Evolutionary conservation across 1,140 invertebrate genomes (phyloP), one percentile per base, ranked within the genome.

Genomic region (Heliothis virescens): DNA sequence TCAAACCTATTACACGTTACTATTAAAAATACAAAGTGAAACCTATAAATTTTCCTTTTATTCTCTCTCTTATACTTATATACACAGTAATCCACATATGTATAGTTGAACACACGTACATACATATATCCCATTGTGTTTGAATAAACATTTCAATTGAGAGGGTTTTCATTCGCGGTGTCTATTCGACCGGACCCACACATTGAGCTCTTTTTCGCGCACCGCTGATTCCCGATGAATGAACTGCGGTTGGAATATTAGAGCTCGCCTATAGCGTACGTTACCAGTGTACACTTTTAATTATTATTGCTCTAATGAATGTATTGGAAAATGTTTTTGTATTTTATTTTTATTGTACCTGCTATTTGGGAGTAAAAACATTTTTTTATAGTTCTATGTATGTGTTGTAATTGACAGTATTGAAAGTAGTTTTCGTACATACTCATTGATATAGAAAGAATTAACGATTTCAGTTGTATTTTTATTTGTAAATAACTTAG

Each of bases 81-180:
- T 7, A 41, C 34, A 7, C 9, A 41, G 9, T 41, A 41, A 41
- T 41, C 34, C 34, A 41, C 34, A 41, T 41, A 41, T 5, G 73
- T 65, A 83, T 74, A 78, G 81, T 81, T 84, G 83, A 90, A 86
- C 88, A 85, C 85, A 85, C 85, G 85, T 84, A 89, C 84, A 85
- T 83, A 81, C 82, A 53, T 85, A 74, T 76, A 65, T 41, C 60
- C 34, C 48, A 90, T 90, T 91, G 90, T 91, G 87, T 92, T 91
- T 91, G 89, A 88, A 90, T 89, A 91, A 92, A 92, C 90, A 92
- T 93, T 93, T 91, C 88, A 91, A 91, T 93, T 84, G 86, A 85
- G 85, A 89, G 84, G 88, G 86, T 88, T 86, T 90, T 88, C 90
- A 92, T 91, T 88, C 86, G 87, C 83, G 81, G 86, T 81, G 86